Conservation (phyloP, 2,797 vertebrate genomes). For the Steatocranus sp. region DNA sequence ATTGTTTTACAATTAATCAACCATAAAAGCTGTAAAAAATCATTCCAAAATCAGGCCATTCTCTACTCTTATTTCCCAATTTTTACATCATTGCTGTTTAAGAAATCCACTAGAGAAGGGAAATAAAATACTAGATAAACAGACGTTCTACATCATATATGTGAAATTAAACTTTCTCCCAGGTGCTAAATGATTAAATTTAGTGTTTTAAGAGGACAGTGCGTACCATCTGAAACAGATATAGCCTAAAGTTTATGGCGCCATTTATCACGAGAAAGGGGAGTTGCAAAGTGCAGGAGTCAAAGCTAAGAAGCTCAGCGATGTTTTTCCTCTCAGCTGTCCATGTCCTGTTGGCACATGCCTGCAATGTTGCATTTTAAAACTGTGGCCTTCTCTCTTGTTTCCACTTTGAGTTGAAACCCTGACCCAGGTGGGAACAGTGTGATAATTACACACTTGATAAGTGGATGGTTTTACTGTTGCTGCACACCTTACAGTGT, state of each 20-base stretch:
- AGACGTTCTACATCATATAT: not conserved
- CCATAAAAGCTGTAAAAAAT: not conserved
- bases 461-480: conserved; percentile 8
- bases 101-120: not conserved
- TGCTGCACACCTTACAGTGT: not conserved
- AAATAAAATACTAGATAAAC: not conserved
- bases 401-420: not conserved
- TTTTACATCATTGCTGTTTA: not conserved
- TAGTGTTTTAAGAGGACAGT: not conserved
- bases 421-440: not conserved
- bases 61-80: not conserved
- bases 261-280: not conserved
- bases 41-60: not conserved
- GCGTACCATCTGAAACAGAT: not conserved
- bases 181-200: not conserved
- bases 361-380: conserved; percentile 8
- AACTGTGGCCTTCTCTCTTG: not conserved
- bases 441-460: not conserved
- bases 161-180: not conserved
- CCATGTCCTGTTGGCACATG: conserved; percentile 3
- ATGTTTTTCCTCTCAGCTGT: conserved; percentile 44
- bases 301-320: conserved; percentile 27
- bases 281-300: conserved; percentile 8
- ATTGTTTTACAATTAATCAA: not conserved
- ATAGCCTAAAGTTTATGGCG: not conserved